Conservation (phyloP, 2,888 invertebrate species). For the Norana najaformis region DNA sequence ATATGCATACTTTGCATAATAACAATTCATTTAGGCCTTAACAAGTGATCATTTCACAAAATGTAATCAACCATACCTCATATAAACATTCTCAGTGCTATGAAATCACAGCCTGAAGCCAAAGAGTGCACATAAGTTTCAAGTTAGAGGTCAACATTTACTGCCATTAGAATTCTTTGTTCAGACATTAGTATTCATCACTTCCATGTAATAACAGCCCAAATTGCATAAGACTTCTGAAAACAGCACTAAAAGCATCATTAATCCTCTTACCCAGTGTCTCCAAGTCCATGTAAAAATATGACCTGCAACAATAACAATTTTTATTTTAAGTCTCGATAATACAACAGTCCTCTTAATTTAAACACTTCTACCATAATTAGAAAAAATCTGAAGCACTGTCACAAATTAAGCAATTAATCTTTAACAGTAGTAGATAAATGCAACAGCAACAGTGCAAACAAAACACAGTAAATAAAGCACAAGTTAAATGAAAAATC, state of each 20-base stretch:
- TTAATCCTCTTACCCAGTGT: constrained; percentile 78
- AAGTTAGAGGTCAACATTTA: not conserved
- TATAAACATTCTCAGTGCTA: not conserved
- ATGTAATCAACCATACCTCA: not conserved
- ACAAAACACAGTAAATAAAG: no score
- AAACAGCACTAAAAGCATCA: not conserved
- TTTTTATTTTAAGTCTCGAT: not conserved
- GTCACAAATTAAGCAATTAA: no score
- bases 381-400: no score
- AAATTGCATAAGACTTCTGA: constrained; percentile 47
- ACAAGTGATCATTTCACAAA: not conserved
- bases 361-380: no score
- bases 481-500: no score
- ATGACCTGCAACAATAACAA: constrained; percentile 75
- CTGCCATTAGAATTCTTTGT: not conserved
- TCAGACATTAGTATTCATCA: not conserved
- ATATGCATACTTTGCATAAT: not conserved
- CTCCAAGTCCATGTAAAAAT: constrained; percentile 92
- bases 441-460: no score
- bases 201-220: not conserved
- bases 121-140: not conserved
- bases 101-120: not conserved
- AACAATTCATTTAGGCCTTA: not conserved
- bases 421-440: no score
- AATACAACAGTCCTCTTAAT: no score